These are phyloP conservation scores for Clivina fossor DNA, from an alignment of 2,888 invertebrate genomes.

Conservation along the genomic window DNA sequence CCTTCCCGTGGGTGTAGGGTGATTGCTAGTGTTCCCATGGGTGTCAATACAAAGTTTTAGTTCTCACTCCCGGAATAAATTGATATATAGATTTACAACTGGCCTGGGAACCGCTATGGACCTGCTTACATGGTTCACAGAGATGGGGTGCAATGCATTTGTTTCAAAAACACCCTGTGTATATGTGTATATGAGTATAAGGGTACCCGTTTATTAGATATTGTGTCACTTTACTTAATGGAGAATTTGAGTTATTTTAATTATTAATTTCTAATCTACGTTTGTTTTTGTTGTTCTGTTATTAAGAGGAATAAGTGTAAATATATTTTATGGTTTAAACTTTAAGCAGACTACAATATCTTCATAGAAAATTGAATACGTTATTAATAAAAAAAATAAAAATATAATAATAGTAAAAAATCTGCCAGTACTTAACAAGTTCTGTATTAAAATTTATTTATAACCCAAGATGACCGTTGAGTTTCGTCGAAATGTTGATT, in stretches of 20 bases:
- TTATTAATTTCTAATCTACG: not conserved
- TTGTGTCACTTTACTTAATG: not conserved
- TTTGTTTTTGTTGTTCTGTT: not conserved
- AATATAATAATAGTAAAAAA: no score
- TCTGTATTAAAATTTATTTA: no score
- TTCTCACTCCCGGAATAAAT: slow-evolving; percentile 10
- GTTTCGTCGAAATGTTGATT: no score
- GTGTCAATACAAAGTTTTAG: slow-evolving; percentile 16
- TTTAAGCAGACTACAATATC: no score
- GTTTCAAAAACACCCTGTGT: not conserved
- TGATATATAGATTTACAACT: slow-evolving; percentile 29
- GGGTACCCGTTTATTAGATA: not conserved
- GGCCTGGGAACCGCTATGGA: slow-evolving; percentile 22
- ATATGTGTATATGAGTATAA: not conserved
- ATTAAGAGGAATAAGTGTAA: no score
- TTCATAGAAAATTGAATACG: no score
- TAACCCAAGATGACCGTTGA: no score
- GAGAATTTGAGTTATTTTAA: not conserved
- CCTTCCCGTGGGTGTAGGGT: slow-evolving; percentile 13
- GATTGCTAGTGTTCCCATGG: slow-evolving; percentile 26
- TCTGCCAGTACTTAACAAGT: no score
- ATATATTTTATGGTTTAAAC: not conserved
- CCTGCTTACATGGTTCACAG: not conserved
- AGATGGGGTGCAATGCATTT: not conserved
- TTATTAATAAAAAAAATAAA: no score